Base-by-base conservation (phyloP, 2,888 invertebrate genomes). In the Euproctis similis region DNA sequence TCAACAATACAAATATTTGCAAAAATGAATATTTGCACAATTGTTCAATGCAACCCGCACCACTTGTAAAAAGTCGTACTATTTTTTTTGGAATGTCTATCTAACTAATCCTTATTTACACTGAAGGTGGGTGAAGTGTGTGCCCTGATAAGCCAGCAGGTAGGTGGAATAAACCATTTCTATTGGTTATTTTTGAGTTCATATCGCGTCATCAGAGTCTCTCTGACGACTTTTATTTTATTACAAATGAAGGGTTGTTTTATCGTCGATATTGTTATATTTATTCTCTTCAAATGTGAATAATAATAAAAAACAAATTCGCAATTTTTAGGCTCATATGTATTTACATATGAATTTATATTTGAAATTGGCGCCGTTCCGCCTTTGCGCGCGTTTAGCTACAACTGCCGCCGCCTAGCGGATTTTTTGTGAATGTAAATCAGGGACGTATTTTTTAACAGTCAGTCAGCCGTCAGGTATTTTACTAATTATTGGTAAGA, bases 91-190 rank as follows among this genome's bases (percentile, higher is more conserved):
- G 44, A 54, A 70, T 76, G 80, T 80, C 80, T 78, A 76, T 71
- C 52, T 52, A 51, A 54, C 60, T 76, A 74, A 80, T 78, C 78
- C 74, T 61, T 81, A 64, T 81, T 80, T 76, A 60, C 78, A 75
- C 47, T 71, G 65, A 62, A 64, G 65, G 74, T 69, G 64, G 38
- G 62, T 81, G 68, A 74, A 80, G 80, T 80, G 80, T 69, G 59
- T 62, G 56, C 34, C 45, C 55, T 52, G 81, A 81, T 81, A 81
- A 81, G 73, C 49, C 41, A 48, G 45, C 59, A 69, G 61, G 63
- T 66, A 65, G 53, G 68, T 59, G 39, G 46, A 64, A 56, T 59
- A 41, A 55, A 49, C 37, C 52, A 62, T 69, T 71, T 65, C 59
- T 64, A 72, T 72, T 71, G 67, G 68, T 58, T 51, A 62, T 56